Base-by-base conservation (phyloP, 2,113 vertebrate species). In the Dicerorhinus sumatrensis region DNA sequence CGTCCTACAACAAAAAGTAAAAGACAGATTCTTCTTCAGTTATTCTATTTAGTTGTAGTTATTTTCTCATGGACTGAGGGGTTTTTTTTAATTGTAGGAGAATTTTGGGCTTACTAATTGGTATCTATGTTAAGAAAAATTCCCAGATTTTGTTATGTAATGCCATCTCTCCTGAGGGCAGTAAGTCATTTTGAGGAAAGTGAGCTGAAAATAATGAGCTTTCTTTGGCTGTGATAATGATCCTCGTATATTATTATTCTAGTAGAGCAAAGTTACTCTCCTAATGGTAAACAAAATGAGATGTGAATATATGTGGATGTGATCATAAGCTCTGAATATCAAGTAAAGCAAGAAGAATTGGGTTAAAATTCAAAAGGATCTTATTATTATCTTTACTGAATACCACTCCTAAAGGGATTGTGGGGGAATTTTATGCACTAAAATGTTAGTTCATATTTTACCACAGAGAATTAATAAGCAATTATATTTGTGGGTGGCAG, bases 191-290 rank as follows among this genome's bases (percentile, higher is more conserved):
- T 89, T 97, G n/a, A 36, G 0, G 1, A 94, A 97, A 89, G 39
- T 70, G 89, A 97, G 23, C 13, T 94, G 62, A 98, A 98, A 98
- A 92, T 92, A 96, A 96, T 72, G 85, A 13, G 51, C 46, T 90
- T 97, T 89, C 3, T 8, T 96, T 90, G 69, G 51, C 79, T 96
- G 29, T 84, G 70, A 97, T 97, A 97, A 91, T 95, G 10, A 9
- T 97, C 95, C 39, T 81, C 91, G 73, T 42, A 87, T 96, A 79
- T 94, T 1, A 4, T 90, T 79, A 54, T 94, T 96, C 42, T 72
- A 79, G n/a, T 9, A 48, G 54, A 95, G 70, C 70, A 83, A 31
- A 51, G n/a, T 1, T 36, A 4, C 1, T 95, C 76, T 92, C 46
- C 94, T 95, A 95, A 70, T 94, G 46, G 83, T 73, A 91, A 98